These are phyloP conservation scores for Lagenorhynchus albirostris DNA, from an alignment of 2,113 vertebrate genomes.

Conservation along the genomic window DNA sequence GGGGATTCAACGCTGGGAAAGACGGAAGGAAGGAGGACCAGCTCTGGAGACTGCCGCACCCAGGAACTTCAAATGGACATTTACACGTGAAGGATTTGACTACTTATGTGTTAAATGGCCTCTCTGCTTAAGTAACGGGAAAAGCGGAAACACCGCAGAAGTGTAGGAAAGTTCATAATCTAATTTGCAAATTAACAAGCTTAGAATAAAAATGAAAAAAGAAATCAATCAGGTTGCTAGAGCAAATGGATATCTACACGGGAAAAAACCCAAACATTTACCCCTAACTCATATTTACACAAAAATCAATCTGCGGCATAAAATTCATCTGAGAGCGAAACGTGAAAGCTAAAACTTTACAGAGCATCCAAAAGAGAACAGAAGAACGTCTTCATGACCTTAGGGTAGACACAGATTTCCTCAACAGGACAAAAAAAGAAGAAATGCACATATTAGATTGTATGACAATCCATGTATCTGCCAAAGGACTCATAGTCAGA, in stretches of 20 bases:
- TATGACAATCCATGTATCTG: background rate
- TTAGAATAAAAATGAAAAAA: constrained; percentile 6
- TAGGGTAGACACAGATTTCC: background rate
- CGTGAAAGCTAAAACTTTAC: background rate
- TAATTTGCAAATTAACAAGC: background rate
- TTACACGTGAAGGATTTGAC: background rate
- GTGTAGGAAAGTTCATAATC: background rate
- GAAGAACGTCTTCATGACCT: background rate
- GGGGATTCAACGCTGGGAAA: background rate
- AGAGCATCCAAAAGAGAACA: background rate
- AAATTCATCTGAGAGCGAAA: background rate
- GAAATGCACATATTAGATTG: background rate
- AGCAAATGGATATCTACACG: background rate
- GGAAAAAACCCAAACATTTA: background rate
- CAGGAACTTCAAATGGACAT: background rate
- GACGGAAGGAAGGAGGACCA: background rate
- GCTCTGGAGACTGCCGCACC: background rate
- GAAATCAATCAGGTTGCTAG: background rate
- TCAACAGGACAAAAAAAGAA: background rate
- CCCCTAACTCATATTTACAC: background rate
- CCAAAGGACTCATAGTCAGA: background rate
- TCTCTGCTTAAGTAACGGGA: background rate
- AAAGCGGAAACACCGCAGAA: background rate
- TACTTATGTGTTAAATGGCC: background rate
- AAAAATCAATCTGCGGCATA: background rate